Evolutionary conservation across 2,113 vertebrate genomes (phyloP).

Genomic region (Anser cygnoides): DNA sequence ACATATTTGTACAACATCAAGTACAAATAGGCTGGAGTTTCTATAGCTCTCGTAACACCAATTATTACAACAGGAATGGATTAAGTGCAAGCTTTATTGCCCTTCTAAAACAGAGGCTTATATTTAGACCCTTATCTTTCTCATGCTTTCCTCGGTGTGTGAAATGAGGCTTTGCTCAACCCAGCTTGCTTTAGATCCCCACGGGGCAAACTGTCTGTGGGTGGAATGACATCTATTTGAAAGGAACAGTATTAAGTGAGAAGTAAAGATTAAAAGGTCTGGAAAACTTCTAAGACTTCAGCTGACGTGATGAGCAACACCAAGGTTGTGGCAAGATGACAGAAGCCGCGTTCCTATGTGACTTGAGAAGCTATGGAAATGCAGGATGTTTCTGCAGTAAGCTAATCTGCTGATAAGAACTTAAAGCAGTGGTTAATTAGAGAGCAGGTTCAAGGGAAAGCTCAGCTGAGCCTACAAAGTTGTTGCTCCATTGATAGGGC

Average conservation of each 20-base stretch:
- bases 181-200: background rate
- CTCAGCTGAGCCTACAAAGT: background rate
- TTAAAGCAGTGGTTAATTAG: slow-evolving; percentile 47
- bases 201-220: background rate
- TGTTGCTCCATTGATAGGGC: background rate
- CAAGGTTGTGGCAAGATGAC: slow-evolving; percentile 12
- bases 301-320: background rate
- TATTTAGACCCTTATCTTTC: slow-evolving; percentile 16
- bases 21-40: background rate
- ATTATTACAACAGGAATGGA: slow-evolving; percentile 6
- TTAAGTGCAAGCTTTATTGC: background rate
- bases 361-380: slow-evolving; percentile 45
- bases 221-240: background rate
- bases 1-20: background rate
- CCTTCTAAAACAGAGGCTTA: slow-evolving; percentile 1
- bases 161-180: slow-evolving; percentile 19
- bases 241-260: background rate
- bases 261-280: slow-evolving; percentile 47
- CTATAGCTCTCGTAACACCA: background rate
- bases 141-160: slow-evolving; percentile 2
- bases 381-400: slow-evolving; percentile 18
- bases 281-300: slow-evolving; percentile 41
- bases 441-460: slow-evolving; percentile 44
- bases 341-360: background rate
- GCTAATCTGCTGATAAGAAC: slow-evolving; percentile 59